Percentiles rank a stretch among this genome's conserved stretches.
Evolutionary conservation across 2,888 invertebrate species (phyloP).

Genomic region (Drosophila emarginata): DNA sequence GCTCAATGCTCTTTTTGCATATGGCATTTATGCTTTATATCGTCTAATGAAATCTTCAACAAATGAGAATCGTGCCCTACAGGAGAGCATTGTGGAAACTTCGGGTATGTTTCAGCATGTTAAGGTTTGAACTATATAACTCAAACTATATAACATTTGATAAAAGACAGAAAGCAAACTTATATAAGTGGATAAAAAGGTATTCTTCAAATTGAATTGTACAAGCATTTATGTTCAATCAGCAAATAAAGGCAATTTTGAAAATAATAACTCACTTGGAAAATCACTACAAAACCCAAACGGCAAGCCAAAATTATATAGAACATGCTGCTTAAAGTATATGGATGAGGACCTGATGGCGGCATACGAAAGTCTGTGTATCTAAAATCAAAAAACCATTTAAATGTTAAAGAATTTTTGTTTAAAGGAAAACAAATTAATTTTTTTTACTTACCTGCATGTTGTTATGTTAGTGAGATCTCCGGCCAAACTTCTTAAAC

Average conservation of each 20-base stretch:
- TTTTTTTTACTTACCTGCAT: constrained; percentile 86
- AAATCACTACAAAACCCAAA: constrained; percentile 95
- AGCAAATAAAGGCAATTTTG: not conserved
- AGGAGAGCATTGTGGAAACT: constrained; percentile 77
- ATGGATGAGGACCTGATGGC: constrained; percentile 84
- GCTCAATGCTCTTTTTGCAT: constrained; percentile 73
- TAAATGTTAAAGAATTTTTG: not conserved
- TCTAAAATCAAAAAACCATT: constrained; percentile 50
- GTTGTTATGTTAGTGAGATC: constrained; percentile 83
- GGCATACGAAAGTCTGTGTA: constrained; percentile 94
- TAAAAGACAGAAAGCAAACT: constrained; percentile 49
- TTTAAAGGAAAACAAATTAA: too few relatives aligned
- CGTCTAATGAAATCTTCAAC: constrained; percentile 71
- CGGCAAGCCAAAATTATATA: constrained; percentile 96
- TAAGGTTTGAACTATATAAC: constrained; percentile 63
- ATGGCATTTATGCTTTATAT: constrained; percentile 76
- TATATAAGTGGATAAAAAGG: constrained; percentile 43
- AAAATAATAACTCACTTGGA: constrained; percentile 87
- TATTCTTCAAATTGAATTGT: constrained; percentile 37
- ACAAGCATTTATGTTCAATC: constrained; percentile 47
- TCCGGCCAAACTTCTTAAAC: constrained; percentile 81
- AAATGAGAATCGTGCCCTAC: constrained; percentile 72
- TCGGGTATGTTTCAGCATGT: constrained; percentile 79
- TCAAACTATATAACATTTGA: constrained; percentile 36
- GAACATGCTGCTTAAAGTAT: constrained; percentile 89